Evolutionary conservation across 23 tunicate species (phyloP).

Genomic region (Ciona savignyi): DNA sequence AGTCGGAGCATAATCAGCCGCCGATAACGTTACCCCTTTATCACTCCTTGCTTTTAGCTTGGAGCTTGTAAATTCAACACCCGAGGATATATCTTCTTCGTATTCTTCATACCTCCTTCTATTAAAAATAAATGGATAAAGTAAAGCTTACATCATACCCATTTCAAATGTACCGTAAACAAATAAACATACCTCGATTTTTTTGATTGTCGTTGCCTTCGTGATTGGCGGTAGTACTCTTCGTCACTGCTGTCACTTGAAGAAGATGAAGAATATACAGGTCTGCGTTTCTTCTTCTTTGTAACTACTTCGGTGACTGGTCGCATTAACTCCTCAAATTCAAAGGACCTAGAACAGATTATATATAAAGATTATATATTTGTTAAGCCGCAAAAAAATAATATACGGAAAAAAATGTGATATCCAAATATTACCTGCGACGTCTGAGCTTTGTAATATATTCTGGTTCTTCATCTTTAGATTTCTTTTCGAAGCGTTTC

Average conservation of each 20-base stretch:
- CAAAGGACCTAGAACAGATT: conserved; percentile 87
- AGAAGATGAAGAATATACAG: conserved; percentile 21
- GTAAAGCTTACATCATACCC: background rate
- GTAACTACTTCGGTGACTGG: conserved; percentile 63
- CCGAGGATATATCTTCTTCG: conserved; percentile 95
- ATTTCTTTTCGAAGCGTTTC: conserved; percentile 25
- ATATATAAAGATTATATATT: too few relatives aligned
- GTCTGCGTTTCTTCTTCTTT: conserved; percentile 37
- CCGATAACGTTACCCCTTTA: conserved; percentile 15
- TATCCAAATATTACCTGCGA: conserved; percentile 21
- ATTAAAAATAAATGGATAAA: background rate
- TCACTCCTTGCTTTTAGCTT: conserved; percentile 21
- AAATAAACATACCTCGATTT: conserved; percentile 29
- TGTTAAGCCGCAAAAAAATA: too few relatives aligned
- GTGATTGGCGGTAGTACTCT: conserved; percentile 24
- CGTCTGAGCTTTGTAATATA: conserved; percentile 41
- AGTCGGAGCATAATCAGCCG: conserved; percentile 82
- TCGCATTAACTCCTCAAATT: conserved; percentile 85
- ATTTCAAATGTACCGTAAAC: background rate
- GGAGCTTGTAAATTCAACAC: conserved; percentile 93
- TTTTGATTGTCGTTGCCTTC: conserved; percentile 54
- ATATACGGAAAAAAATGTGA: background rate
- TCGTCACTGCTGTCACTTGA: conserved; percentile 49
- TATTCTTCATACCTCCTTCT: conserved; percentile 60
- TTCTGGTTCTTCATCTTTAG: conserved; percentile 44